phyloP scores from a whole-genome alignment of 2,797 vertebrate genomes.

The Sarcoramphus papa region DNA sequence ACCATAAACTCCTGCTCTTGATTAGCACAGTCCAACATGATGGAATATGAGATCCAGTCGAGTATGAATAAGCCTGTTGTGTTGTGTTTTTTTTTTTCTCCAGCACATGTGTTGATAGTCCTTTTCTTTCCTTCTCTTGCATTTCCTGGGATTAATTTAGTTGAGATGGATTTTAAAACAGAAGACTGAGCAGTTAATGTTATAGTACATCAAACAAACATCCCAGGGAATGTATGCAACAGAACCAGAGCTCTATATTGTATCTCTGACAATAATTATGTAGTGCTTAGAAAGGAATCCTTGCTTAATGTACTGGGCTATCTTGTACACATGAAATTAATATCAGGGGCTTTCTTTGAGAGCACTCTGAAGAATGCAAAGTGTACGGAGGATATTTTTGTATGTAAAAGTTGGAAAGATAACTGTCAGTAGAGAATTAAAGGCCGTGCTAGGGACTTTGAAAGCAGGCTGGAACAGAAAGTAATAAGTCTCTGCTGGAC shows the following conservation, averaged over 20 bases:
- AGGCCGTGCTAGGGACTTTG: neutral
- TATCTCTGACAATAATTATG: neutral
- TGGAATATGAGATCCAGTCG: neutral
- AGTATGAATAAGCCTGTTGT: slow-evolving; percentile 10
- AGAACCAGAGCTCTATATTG: neutral
- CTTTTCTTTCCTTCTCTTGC: neutral
- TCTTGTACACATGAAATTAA: neutral
- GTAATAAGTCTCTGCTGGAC: neutral
- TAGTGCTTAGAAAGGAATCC: neutral
- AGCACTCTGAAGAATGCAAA: neutral
- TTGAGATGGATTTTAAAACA: neutral
- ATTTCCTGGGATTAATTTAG: neutral
- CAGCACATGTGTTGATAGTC: neutral
- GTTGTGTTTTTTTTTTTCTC: neutral
- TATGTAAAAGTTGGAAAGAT: neutral
- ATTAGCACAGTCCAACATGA: neutral
- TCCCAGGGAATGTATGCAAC: neutral
- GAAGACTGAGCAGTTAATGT: neutral
- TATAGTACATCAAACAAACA: neutral
- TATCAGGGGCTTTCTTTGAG: neutral
- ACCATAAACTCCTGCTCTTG: neutral
- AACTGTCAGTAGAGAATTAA: neutral
- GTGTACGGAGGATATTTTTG: neutral
- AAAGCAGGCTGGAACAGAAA: slow-evolving; percentile 8
- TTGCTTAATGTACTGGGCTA: neutral